Percentiles rank a stretch among this genome's conserved stretches.
Evolutionary conservation across 2,888 invertebrate genomes (phyloP).

Genomic region (Ichneumon xanthorius): DNA sequence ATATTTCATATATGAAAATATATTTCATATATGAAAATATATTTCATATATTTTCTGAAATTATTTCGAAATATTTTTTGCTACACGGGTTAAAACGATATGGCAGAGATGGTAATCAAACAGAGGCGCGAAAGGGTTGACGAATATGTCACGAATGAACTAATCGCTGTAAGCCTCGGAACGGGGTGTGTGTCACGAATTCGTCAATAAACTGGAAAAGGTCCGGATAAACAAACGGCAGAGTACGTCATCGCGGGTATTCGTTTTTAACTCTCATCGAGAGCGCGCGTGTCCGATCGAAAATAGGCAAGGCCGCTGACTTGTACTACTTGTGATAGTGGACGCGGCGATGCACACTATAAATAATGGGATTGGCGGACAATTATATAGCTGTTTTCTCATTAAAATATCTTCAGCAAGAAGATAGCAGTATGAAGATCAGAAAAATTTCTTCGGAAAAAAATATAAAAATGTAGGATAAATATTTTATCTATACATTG

Average conservation of each 20-base stretch:
- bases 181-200: conserved; percentile 70
- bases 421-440: neutral
- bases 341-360: neutral
- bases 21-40: too few relatives aligned
- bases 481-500: too few relatives aligned
- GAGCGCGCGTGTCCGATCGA: conserved; percentile 53
- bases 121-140: conserved; percentile 42
- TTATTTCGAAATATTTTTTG: too few relatives aligned
- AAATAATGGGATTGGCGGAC: neutral
- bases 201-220: conserved; percentile 26
- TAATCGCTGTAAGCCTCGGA: conserved; percentile 71
- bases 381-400: neutral
- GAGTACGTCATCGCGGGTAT: conserved; percentile 17
- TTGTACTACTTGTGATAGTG: conserved; percentile 36
- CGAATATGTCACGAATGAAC: conserved; percentile 65
- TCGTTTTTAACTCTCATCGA: neutral
- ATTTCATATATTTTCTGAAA: too few relatives aligned
- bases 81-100: neutral
- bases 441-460: neutral
- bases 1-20: too few relatives aligned
- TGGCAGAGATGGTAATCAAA: conserved; percentile 18
- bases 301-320: conserved; percentile 57
- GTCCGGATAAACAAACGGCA: conserved; percentile 18
- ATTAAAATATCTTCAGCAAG: neutral
- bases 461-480: neutral